phyloP scores from a whole-genome alignment of 2,888 invertebrate species.

The Orchesellides sinensis region DNA sequence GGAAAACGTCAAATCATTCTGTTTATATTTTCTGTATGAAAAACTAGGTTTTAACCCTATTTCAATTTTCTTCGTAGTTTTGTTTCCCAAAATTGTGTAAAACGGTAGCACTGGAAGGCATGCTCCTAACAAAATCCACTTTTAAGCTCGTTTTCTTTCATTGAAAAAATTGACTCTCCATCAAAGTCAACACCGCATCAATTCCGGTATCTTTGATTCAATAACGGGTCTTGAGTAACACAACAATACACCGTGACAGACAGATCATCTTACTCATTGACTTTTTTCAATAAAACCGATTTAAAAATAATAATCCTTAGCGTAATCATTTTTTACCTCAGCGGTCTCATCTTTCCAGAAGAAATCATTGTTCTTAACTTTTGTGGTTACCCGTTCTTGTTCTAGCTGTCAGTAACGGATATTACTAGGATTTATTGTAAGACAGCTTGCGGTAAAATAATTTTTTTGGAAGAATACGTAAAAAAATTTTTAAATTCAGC shows the following conservation, averaged over 20 bases:
- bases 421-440: constrained; percentile 60
- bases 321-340: constrained; percentile 17
- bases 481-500: constrained; percentile 23
- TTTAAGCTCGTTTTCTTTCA: background rate
- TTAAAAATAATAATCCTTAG: constrained; percentile 9
- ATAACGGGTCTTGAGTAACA: constrained; percentile 25
- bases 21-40: no score
- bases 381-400: constrained; percentile 56
- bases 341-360: constrained; percentile 27
- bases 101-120: constrained; percentile 23
- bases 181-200: constrained; percentile 2
- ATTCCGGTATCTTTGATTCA: no score
- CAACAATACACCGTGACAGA: background rate
- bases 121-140: background rate
- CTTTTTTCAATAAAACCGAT: background rate
- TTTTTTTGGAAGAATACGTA: constrained; percentile 26
- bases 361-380: constrained; percentile 29
- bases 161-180: background rate
- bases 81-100: constrained; percentile 20
- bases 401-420: constrained; percentile 62
- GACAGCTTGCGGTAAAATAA: constrained; percentile 58
- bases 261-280: background rate
- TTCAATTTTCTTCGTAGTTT: no score
- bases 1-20: no score
- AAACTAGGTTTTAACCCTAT: no score